Evolutionary conservation across 2,113 vertebrate species (phyloP).

Genomic region (Brevimyrus niger): DNA sequence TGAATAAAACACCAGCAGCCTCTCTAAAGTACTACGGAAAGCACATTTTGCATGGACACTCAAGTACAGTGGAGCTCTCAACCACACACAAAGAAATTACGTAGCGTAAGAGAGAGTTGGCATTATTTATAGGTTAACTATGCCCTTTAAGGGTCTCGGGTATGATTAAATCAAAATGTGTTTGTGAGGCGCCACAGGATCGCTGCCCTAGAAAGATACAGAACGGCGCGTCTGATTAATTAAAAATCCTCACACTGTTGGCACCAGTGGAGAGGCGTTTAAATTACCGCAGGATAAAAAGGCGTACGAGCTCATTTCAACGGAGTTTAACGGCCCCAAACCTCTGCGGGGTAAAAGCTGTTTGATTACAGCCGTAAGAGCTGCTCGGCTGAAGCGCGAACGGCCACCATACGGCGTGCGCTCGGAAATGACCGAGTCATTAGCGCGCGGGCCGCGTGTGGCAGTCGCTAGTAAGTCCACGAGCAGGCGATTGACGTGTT

Average conservation of each 20-base stretch:
- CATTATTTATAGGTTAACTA: constrained; percentile 15
- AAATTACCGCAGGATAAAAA: constrained; percentile 6
- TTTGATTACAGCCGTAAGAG: background rate
- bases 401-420: background rate
- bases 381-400: background rate
- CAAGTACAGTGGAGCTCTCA: background rate
- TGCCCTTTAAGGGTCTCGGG: background rate
- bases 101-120: background rate
- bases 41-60: background rate
- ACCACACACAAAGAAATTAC: background rate
- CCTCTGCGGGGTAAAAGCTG: background rate
- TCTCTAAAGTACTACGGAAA: background rate
- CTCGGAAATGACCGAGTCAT: background rate
- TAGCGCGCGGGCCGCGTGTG: background rate
- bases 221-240: background rate
- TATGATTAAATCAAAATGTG: constrained; percentile 6
- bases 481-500: background rate
- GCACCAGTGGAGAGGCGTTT: background rate
- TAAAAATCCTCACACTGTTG: background rate
- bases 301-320: background rate
- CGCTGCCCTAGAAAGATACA: background rate
- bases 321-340: background rate
- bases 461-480: background rate
- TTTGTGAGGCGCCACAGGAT: background rate
- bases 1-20: background rate